phyloP scores from a whole-genome alignment of 2,113 vertebrate species.

The Acanthisitta chloris region DNA sequence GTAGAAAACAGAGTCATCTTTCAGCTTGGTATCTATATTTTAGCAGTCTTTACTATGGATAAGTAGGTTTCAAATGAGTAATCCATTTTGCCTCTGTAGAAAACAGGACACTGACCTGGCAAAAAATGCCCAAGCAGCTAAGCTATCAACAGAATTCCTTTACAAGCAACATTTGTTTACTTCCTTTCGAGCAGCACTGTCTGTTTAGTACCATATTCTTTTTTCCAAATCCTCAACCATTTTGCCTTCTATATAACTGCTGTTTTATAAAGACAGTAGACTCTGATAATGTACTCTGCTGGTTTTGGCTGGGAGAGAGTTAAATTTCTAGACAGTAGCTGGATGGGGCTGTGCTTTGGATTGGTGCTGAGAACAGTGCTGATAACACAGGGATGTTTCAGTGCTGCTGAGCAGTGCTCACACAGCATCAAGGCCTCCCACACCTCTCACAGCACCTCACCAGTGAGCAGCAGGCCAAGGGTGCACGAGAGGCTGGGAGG shows the following conservation, averaged over 20 bases:
- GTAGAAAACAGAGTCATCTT: not conserved
- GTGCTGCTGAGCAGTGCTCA: not conserved
- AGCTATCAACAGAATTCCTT: not conserved
- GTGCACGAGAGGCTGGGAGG: not conserved
- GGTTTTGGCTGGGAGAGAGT: not conserved
- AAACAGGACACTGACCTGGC: not conserved
- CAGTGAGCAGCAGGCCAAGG: rapidly evolving
- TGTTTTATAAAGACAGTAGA: not conserved
- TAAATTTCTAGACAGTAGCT: not conserved
- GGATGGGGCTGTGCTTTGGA: not conserved
- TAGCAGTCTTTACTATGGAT: not conserved
- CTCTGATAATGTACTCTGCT: not conserved
- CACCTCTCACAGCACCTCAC: not conserved
- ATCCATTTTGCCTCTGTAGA: not conserved
- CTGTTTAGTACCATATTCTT: not conserved
- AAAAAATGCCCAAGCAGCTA: not conserved
- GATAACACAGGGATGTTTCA: not conserved
- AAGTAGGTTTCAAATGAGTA: not conserved
- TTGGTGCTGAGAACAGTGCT: not conserved
- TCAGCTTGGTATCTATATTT: not conserved
- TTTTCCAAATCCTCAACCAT: not conserved
- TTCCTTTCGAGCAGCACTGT: not conserved
- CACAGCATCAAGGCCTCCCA: not conserved
- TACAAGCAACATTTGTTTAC: too few relatives aligned
- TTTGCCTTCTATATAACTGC: not conserved